Base-by-base conservation (phyloP, 2,113 vertebrate species). In the Ophthalmotilapia sp. region DNA sequence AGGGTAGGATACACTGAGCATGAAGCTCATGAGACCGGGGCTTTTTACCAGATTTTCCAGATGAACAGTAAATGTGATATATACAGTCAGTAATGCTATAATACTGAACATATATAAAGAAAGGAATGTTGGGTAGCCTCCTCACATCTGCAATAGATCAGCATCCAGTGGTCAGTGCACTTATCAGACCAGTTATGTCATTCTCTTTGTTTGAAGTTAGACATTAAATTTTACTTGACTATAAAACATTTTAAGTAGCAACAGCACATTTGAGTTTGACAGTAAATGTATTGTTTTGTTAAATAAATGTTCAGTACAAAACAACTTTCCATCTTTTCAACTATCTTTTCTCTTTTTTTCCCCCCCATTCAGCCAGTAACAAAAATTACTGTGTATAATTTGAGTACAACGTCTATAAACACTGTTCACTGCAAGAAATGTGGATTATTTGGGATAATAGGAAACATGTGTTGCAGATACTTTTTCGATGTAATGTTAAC, bases 41-140 rank as follows among this genome's bases (percentile, higher is more conserved):
- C 26, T 49, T 49, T 77, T 75, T 75, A 75, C 26, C 42, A 75
- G 40, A 49, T 75, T 75, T 77, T 77, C 70, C 73, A 77, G 73
- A 51, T 4, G 45, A 77, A 51, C 26, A 51, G 36, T 19, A 73
- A 53, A 54, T 31, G 7, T 62, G 45, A 51, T n/a, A 51, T 45
- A 56, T 56, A 68, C 49, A 29, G 19, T 42, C 49, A 26, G 13
- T 42, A 31, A 29, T 42, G 53, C 38, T 73, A 13, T 42, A 53
- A 80, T 54, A 65, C 45, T 53, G 56, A 65, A 21, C 51, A 19
- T 40, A 42, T 80, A 54, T 68, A 42, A 62, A 36, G n/a, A 38
- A 49, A 65, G 68, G 9, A 36, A 23, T 15, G 29, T 79, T 2
- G 6, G 13, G 49, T 0, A n/a, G 7, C 60, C 65, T 6, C 36